Evolutionary conservation across 2,797 vertebrate genomes (phyloP), one percentile per base, ranked within the genome.

Genomic region (Lophius americanus): DNA sequence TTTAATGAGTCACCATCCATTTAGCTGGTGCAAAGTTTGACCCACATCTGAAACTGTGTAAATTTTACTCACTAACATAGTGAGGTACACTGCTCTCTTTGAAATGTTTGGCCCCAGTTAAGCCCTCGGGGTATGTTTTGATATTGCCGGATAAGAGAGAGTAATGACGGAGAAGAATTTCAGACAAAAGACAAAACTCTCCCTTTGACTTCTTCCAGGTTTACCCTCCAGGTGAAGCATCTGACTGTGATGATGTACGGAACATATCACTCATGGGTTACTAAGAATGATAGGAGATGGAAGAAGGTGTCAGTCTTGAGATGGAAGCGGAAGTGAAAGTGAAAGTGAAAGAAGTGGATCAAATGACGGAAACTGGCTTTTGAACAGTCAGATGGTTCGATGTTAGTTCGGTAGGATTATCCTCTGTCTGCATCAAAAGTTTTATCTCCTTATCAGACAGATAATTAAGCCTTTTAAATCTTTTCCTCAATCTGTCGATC

Each of bases 121-220:
- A 88, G 77, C 79, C 83, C 77, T 68, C 1, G 6, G 82, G 87
- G 80, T 72, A 64, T 85, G 76, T 83, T 87, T 83, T 78, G 58
- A 82, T 88, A 71, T 76, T 39, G 41, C 6, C 0, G 3, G 81
- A 79, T 79, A 83, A 81, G 53, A 60, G 58, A 67, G 61, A 70
- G 41, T 66, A 76, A 82, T 78, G 76, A 76, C 38, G 47, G 67
- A 71, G 46, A 56, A 69, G 63, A 78, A 59, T 9, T 38, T 35
- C 47, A 61, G 41, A 77, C 70, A 84, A 79, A 81, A 74, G 65
- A 64, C 64, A 36, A 70, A 56, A 70, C 35, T 60, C 73, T 68
- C 51, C 65, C 71, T 83, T 61, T 81, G 81, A 84, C 84, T 71
- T 50, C 37, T 64, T 74, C 54, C 73, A 47, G 12, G 44, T 47